Conservation (phyloP, 2,888 invertebrate species). For the Ornithoptera priamus region DNA sequence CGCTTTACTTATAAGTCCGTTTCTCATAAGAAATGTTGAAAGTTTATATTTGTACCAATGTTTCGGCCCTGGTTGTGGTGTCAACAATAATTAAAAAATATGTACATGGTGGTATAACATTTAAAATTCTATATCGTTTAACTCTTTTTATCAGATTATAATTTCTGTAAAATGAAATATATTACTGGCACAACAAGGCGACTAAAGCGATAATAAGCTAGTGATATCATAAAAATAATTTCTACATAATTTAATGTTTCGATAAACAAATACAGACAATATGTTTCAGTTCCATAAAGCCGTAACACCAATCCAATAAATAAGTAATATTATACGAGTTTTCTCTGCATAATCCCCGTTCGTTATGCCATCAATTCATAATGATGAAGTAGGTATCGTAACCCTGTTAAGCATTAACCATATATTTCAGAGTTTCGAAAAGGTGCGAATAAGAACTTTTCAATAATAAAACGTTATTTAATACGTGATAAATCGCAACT, state of each 20-base stretch:
- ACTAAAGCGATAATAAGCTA: too few relatives aligned
- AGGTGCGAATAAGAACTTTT: slow-evolving; percentile 46
- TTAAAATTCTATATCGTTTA: too few relatives aligned
- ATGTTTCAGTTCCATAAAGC: slow-evolving; percentile 8
- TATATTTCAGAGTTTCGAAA: slow-evolving; percentile 58
- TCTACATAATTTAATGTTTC: neutral
- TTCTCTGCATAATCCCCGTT: slow-evolving; percentile 49
- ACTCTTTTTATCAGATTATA: too few relatives aligned
- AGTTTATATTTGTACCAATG: neutral
- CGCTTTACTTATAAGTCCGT: too few relatives aligned
- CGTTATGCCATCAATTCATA: slow-evolving; percentile 43
- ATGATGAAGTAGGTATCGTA: slow-evolving; percentile 58
- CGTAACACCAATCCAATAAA: slow-evolving; percentile 21
- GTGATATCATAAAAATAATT: neutral
- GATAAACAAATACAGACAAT: neutral
- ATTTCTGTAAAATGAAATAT: too few relatives aligned
- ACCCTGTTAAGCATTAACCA: slow-evolving; percentile 61
- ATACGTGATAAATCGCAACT: slow-evolving; percentile 57
- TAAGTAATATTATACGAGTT: slow-evolving; percentile 41
- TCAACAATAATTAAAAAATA: neutral
- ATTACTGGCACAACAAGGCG: too few relatives aligned
- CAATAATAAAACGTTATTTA: slow-evolving; percentile 59
- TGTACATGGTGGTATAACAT: too few relatives aligned
- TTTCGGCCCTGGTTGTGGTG: neutral
- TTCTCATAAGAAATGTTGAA: too few relatives aligned